Evolutionary conservation across 2,888 invertebrate species (phyloP), one percentile per base, ranked within the genome.

Genomic region (Noctua fimbriata): DNA sequence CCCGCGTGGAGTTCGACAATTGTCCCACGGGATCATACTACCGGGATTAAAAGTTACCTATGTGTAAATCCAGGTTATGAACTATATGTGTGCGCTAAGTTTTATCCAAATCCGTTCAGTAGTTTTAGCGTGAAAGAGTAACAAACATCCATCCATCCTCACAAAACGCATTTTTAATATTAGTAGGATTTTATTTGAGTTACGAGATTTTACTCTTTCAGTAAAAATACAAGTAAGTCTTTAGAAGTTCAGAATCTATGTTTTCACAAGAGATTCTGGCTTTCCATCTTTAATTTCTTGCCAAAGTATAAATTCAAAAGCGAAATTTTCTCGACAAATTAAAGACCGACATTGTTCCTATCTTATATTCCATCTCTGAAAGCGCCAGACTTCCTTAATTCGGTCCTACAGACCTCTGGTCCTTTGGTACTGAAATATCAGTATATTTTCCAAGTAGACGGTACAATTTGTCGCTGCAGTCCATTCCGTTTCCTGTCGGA

Each of bases 381-480:
- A 73, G 52, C 76, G 28, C 49, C 55, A 77, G 67, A 36, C 75
- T 72, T 72, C 49, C 69, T 41, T 80, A 79, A 89, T 81, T 81
- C 73, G 67, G 69, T 76, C 65, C 60, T 72, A 49, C 52, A 72
- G 74, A 81, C 83, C 71, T 44, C 71, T 55, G 69, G 55, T 76
- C 44, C 72, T 89, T 86, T 83, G 78, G 71, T 79, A 76, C 82
- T 78, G 80, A 87, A 89, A 90, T 91, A 87, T 86, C 82, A 81
- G 87, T 88, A 84, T 86, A 89, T 90, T 91, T 90, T 80, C 84
- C 73, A 77, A 73, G 71, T 58, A 82, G 81, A 73, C 85, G 86
- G 78, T 83, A 90, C 91, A 90, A 92, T 92, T 92, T 92, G 92
- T 90, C 89, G 87, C 73, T 87, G 87, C 86, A 89, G 88, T 88